Base-by-base conservation (phyloP, 2,113 vertebrate genomes). In the Penelope pileata region DNA sequence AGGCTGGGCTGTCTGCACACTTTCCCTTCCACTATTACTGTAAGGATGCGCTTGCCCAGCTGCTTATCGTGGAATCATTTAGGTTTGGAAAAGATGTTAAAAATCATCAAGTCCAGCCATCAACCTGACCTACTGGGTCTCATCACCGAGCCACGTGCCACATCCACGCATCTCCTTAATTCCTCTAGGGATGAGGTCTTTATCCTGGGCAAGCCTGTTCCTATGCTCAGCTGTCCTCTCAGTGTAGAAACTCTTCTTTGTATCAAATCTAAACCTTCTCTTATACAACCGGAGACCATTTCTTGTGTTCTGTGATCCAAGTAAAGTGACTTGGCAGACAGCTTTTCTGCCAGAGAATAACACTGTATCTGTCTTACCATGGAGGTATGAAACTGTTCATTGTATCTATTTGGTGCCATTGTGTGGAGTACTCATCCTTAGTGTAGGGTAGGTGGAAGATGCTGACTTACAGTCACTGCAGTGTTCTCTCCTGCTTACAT, bases 391-490 rank as follows among this genome's bases (percentile, higher is more conserved):
- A 38, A 48, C 13, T 2, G 2, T 51, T 86, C n/a, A 2, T 14
- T n/a, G 8, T 0, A 0, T 64, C 32, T 26, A 59, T 58, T 36
- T 42, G 26, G 22, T 58, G 34, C 21, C 30, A 17, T 9, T 30
- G 7, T 5, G 9, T 38, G n/a, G 42, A 4, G 5, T 8, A 43
- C 2, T 30, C 2, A 1, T 40, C 51, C 51, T 67, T 74, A n/a
- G 24, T 26, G 21, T 16, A 43, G 32, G 38, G 17, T 24, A 18
- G 15, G 14, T 56, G 63, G 34, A 81, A 60, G 40, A 6, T 84
- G 16, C 54, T 81, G 74, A 60, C 48, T 30, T 81, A 12, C n/a
- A n/a, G n/a, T n/a, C n/a, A 19, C 32, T 56, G 29, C 30, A 32
- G 30, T 34, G 5, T 23, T 79, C 24, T 76, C 24, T 26, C 0